A percentile compares a stretch with the other conserved stretches of the same genome.
phyloP scores from a whole-genome alignment of 2,113 vertebrate species.

The Addax nasomaculatus region DNA sequence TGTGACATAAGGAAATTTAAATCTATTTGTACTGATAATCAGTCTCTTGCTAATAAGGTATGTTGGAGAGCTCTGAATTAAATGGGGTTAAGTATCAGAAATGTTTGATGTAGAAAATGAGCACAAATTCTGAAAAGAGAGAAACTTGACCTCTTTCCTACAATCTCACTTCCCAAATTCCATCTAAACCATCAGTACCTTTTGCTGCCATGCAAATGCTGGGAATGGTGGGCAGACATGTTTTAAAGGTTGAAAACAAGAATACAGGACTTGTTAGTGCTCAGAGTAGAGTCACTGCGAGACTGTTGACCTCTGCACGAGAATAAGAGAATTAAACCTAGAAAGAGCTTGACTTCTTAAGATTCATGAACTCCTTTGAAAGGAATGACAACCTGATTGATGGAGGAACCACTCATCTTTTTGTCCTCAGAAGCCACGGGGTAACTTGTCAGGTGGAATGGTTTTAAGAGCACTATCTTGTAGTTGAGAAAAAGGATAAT shows the following conservation, averaged over 20 bases:
- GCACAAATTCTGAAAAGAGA: neutral
- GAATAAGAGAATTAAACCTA: neutral
- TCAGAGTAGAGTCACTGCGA: neutral
- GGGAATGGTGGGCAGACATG: neutral
- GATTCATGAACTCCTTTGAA: neutral
- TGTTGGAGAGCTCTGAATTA: neutral
- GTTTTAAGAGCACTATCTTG: neutral
- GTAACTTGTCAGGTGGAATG: neutral
- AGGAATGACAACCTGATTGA: neutral
- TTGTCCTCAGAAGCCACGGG: neutral
- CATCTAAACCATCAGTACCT: neutral
- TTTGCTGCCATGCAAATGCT: neutral
- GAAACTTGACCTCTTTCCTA: neutral
- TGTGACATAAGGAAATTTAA: neutral
- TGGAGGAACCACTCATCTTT: neutral
- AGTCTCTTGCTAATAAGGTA: neutral
- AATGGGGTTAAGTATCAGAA: neutral
- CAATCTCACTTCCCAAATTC: neutral
- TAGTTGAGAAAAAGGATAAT: neutral
- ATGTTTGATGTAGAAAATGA: neutral
- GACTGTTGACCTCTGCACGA: rapidly evolving
- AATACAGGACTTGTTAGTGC: neutral
- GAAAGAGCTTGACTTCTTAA: neutral
- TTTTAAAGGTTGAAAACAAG: neutral
- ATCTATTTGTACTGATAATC: neutral